A percentile compares a stretch with the other conserved stretches of the same genome.
These are phyloP conservation scores for Pentalonia nigronervosa DNA, from an alignment of 1,140 invertebrate genomes.

Conservation along the genomic window DNA sequence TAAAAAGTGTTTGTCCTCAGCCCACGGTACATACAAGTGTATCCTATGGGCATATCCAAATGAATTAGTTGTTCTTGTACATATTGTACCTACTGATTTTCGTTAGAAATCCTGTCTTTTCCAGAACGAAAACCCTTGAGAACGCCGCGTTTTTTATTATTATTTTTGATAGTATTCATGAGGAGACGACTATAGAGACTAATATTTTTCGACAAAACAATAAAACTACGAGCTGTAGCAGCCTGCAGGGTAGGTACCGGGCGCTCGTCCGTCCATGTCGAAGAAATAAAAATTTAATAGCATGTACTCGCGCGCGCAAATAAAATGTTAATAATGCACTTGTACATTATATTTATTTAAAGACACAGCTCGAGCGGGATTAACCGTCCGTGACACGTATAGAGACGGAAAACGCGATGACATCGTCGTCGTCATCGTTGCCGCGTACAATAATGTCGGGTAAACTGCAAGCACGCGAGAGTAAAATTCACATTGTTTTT, in stretches of 20 bases:
- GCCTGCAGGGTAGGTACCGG: neutral
- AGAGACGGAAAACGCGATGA: neutral
- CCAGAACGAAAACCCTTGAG: no score
- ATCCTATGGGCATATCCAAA: no score
- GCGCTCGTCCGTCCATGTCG: no score
- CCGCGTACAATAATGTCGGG: neutral
- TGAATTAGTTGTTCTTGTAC: no score
- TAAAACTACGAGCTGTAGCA: neutral
- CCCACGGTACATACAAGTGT: no score
- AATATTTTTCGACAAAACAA: neutral
- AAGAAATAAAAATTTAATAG: neutral
- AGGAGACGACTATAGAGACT: neutral
- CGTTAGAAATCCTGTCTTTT: no score
- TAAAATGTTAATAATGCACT: neutral
- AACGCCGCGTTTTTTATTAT: neutral
- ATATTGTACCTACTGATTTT: no score
- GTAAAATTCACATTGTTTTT: neutral
- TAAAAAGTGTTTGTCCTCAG: no score
- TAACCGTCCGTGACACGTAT: neutral
- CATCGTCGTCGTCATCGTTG: no score
- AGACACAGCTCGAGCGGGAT: neutral
- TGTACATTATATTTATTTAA: neutral
- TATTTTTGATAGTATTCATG: neutral
- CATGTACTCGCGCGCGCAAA: neutral
- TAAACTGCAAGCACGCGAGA: neutral